phyloP scores from a whole-genome alignment of 2,888 invertebrate genomes.

The Cartodere bifasciata region DNA sequence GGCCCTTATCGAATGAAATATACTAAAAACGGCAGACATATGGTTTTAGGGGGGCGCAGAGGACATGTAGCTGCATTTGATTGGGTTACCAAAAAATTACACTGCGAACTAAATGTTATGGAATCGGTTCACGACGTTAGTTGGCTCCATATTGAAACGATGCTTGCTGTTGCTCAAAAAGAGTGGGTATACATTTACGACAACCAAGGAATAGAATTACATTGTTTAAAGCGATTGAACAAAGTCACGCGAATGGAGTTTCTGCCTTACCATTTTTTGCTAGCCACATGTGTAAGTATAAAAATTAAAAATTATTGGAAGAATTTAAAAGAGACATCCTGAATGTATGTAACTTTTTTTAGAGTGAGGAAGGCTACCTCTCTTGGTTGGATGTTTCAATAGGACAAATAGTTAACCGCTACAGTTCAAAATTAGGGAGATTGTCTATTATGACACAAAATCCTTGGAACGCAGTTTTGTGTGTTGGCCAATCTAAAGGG shows the following conservation, averaged over 20 bases:
- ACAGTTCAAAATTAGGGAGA: conserved; percentile 62
- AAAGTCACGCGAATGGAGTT: conserved; percentile 78
- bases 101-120: conserved; percentile 95
- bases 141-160: conserved; percentile 90
- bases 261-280: conserved; percentile 91
- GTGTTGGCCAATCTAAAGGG: conserved; percentile 83
- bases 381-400: conserved; percentile 92
- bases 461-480: conserved; percentile 83
- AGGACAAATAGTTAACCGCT: conserved; percentile 75
- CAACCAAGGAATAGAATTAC: conserved; percentile 90
- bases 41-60: conserved; percentile 72
- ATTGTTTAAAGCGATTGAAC: conserved; percentile 81
- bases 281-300: conserved; percentile 64
- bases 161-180: conserved; percentile 96
- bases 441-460: conserved; percentile 83
- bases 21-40: conserved; percentile 69
- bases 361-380: conserved; percentile 66
- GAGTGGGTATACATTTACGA: conserved; percentile 96
- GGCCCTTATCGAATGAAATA: conserved; percentile 72
- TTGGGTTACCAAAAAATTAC: conserved; percentile 90
- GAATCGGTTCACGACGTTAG: conserved; percentile 85
- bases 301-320: too few species aligned
- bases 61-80: conserved; percentile 96
- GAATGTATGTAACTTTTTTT: too few species aligned
- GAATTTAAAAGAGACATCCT: conserved; percentile 1